These are phyloP conservation scores for Chrysolina americana DNA, from an alignment of 2,888 invertebrate species.

Conservation along the genomic window DNA sequence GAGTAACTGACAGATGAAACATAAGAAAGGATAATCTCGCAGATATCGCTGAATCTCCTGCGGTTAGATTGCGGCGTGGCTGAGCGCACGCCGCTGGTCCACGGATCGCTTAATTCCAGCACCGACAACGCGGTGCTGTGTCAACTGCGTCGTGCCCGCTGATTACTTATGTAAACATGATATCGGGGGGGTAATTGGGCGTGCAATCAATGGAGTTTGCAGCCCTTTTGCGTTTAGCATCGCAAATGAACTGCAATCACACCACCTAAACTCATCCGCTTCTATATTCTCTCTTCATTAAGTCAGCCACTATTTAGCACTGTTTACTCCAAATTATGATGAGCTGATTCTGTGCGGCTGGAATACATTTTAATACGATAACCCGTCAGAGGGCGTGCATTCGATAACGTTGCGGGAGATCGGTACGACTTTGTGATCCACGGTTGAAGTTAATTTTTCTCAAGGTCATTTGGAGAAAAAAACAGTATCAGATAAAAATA, in stretches of 20 bases:
- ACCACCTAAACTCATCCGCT: slow-evolving; percentile 51
- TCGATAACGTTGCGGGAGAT: background rate
- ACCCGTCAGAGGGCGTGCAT: slow-evolving; percentile 1
- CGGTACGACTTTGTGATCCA: background rate
- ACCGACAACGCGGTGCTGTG: slow-evolving; percentile 65
- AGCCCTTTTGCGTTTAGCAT: slow-evolving; percentile 65
- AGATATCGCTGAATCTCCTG: background rate
- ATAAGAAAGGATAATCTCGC: background rate
- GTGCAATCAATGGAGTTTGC: slow-evolving; percentile 70
- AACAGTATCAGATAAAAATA: too few species aligned
- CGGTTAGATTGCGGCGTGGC: background rate
- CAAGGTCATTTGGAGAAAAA: too few species aligned
- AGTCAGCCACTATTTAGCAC: slow-evolving; percentile 49
- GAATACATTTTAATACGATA: slow-evolving; percentile 40
- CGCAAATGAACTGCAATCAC: slow-evolving; percentile 64
- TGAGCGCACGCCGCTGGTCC: slow-evolving; percentile 42
- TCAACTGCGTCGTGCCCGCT: slow-evolving; percentile 66
- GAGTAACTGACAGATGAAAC: background rate
- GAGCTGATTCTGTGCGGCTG: slow-evolving; percentile 39
- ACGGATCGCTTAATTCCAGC: slow-evolving; percentile 69
- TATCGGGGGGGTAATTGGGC: slow-evolving; percentile 71
- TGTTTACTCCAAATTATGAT: slow-evolving; percentile 47
- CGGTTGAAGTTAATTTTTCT: too few species aligned
- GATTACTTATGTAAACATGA: slow-evolving; percentile 71
- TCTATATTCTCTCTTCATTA: slow-evolving; percentile 47